These are phyloP conservation scores for Athalia circularis DNA, from an alignment of 2,888 invertebrate species.

Conservation along the genomic window DNA sequence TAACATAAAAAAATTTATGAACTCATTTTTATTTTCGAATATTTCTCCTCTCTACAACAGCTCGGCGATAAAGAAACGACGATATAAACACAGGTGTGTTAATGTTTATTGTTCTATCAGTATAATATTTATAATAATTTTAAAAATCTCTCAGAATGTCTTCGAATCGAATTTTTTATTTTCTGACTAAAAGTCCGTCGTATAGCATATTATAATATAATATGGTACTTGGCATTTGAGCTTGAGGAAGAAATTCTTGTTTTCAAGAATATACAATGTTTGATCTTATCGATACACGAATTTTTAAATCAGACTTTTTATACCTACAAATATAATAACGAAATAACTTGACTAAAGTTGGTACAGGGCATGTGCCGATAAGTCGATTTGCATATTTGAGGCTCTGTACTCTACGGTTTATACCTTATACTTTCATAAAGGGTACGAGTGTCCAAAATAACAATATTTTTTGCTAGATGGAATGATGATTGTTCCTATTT, in stretches of 20 bases:
- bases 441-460: conserved; percentile 22
- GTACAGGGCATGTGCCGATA: not conserved
- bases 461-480: conserved; percentile 19
- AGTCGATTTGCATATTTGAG: not conserved
- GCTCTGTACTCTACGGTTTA: too few species aligned
- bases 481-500: conserved; percentile 32
- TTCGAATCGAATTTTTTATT: conserved; percentile 3
- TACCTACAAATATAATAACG: too few species aligned
- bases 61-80: not conserved
- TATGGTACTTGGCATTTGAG: too few species aligned
- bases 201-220: too few species aligned
- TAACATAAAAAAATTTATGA: not conserved
- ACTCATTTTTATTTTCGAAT: not conserved
- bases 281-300: too few species aligned
- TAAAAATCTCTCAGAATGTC: conserved; percentile 22
- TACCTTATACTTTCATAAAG: not conserved
- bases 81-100: not conserved
- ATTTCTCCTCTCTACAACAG: too few species aligned
- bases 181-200: not conserved
- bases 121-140: not conserved
- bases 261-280: too few species aligned
- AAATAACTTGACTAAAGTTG: not conserved
- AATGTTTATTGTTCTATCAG: not conserved
- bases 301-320: too few species aligned
- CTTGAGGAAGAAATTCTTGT: too few species aligned